phyloP scores from a whole-genome alignment of 2,113 vertebrate species.

The Colinus virginianus region DNA sequence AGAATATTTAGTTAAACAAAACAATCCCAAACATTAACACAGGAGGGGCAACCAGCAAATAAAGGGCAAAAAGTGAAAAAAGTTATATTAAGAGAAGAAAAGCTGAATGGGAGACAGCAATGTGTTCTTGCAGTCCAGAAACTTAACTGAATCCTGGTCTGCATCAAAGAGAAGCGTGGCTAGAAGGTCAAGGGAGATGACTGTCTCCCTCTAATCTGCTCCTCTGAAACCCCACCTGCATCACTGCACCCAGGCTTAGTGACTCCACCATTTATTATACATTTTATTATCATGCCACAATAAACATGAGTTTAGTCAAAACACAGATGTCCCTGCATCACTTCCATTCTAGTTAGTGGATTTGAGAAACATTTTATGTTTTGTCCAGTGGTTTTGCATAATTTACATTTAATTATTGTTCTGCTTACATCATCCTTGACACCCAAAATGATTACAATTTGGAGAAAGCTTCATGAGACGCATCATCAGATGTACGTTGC shows the following conservation, averaged over 20 bases:
- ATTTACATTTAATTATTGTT: neutral
- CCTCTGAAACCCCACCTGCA: no score
- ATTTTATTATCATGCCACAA: neutral
- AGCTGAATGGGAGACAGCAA: neutral
- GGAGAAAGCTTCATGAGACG: neutral
- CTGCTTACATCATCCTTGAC: neutral
- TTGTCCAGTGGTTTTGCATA: neutral
- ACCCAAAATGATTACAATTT: neutral
- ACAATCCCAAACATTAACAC: neutral
- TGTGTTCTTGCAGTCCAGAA: no score
- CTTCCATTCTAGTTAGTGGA: neutral
- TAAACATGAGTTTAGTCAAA: neutral
- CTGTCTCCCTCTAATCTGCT: no score
- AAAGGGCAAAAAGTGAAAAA: neutral
- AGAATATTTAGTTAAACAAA: neutral
- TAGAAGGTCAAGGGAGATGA: no score
- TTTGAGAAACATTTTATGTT: neutral
- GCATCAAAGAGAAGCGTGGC: no score
- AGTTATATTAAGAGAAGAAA: neutral
- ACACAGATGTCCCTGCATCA: neutral
- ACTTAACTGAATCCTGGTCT: no score
- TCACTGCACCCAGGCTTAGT: no score
- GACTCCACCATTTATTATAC: no score
- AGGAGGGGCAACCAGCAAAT: neutral
- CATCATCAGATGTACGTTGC: accelerated